Base-by-base conservation (phyloP, 1,140 invertebrate genomes). In the Lepidurus packardi region DNA sequence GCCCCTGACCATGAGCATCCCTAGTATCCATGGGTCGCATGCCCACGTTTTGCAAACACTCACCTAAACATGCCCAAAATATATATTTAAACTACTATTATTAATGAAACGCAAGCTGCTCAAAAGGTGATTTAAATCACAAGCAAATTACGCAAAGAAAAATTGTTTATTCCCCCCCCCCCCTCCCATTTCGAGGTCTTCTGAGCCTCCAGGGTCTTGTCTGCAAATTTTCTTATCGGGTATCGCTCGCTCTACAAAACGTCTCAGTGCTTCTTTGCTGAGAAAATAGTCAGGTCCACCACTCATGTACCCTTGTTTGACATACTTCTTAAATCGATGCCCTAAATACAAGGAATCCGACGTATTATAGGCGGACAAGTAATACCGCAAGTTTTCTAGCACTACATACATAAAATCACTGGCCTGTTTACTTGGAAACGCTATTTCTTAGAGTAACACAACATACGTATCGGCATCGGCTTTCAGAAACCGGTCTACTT, bases 401-500 rank as follows among this genome's bases (percentile, higher is more conserved):
- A 97, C 89, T 45, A 95, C 92, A 84, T 94, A 97, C 25, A 92
- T 94, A 25, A 11, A 74, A 21, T 0, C 25, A 34, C 25, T 1
- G 0, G 3, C 2, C 25, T 34, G 25, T 34, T 34, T 2, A 34
- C 25, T 34, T 34, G 1, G 2, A 34, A 34, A 34, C 2, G 25
- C 25, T 34, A 34, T 34, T 34, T 34, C 2, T 34, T 34, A 2
- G 1, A 34, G 25, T 34, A 34, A 1, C 3, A 34, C 25, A 2
- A 34, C 25, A 88, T 85, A 96, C 86, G 95, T 97, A 83, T 98
- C 95, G 85, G 97, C 95, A 83, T 98, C 95, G 43, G 95, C 95
- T 85, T 98, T 98, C 80, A 97, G 86, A 84, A 96, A 96, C 94
- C 94, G 97, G 85, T 97, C 95, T 16, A 90, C 92, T 81, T 95